A percentile compares a stretch with the other conserved stretches of the same genome.
Evolutionary conservation across 2,113 vertebrate genomes (phyloP).

Genomic region (Anthoscopus minutus): DNA sequence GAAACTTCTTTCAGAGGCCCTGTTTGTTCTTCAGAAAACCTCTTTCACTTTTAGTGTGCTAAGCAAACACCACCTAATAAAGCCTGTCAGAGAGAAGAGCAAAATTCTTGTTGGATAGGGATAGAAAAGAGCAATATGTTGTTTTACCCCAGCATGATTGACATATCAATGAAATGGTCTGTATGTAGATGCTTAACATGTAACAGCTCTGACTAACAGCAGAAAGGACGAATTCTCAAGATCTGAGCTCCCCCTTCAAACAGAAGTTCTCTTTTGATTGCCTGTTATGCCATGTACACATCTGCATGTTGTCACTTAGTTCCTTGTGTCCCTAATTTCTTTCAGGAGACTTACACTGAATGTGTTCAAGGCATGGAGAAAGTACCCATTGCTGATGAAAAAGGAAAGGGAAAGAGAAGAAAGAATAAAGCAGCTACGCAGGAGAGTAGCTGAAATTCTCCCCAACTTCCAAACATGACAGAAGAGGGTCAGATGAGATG

Average conservation of each 20-base stretch:
- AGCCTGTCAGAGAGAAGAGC: not conserved
- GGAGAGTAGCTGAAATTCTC: constrained; percentile 84
- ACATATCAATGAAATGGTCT: not conserved
- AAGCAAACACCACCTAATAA: not conserved
- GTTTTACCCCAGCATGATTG: not conserved
- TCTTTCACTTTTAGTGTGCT: not conserved
- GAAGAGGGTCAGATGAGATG: not conserved
- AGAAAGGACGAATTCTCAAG: not conserved
- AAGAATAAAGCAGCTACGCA: constrained; percentile 76
- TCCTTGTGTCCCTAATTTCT: not conserved
- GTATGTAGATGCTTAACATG: not conserved
- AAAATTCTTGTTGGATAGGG: not conserved
- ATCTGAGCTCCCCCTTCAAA: not conserved
- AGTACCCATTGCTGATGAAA: constrained; percentile 68
- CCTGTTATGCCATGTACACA: not conserved
- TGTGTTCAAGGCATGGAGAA: constrained; percentile 77
- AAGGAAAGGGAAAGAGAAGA: constrained; percentile 77
- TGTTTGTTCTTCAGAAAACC: not conserved
- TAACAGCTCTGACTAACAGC: not conserved
- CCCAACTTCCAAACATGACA: constrained; percentile 74
- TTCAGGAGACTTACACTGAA: constrained; percentile 70
- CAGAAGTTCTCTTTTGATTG: not conserved
- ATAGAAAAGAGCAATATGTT: not conserved
- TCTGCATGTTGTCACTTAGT: not conserved
- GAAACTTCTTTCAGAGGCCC: not conserved